Conservation (phyloP, 1,140 invertebrate genomes). For the Eumaeus atala region DNA sequence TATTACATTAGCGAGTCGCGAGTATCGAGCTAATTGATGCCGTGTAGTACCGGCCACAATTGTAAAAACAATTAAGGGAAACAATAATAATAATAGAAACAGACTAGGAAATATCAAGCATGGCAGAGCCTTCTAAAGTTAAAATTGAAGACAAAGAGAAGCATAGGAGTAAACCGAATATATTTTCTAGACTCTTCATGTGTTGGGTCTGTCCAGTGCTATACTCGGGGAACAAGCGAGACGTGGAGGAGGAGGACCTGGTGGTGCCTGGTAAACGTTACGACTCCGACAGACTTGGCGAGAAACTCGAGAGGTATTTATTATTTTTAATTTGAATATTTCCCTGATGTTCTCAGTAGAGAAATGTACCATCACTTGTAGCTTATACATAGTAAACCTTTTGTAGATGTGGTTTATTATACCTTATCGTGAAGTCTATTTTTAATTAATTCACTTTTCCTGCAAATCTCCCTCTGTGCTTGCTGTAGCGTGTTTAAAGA, state of each 20-base stretch:
- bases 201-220: constrained; percentile 50
- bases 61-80: too few relatives aligned
- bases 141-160: constrained; percentile 10
- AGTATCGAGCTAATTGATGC: too few relatives aligned
- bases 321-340: not conserved
- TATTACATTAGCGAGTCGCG: not conserved
- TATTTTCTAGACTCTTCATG: constrained; percentile 43
- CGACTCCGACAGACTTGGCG: constrained; percentile 44
- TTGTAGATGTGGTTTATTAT: too few relatives aligned
- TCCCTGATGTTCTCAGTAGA: too few relatives aligned
- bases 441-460: too few relatives aligned
- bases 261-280: constrained; percentile 42
- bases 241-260: constrained; percentile 46
- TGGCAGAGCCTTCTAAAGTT: not conserved
- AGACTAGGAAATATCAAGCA: not conserved
- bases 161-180: constrained; percentile 40
- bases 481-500: too few relatives aligned
- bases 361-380: too few relatives aligned
- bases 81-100: too few relatives aligned
- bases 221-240: constrained; percentile 41
- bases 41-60: too few relatives aligned
- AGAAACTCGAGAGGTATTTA: constrained; percentile 45
- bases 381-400: too few relatives aligned
- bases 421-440: too few relatives aligned
- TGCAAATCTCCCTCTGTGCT: too few relatives aligned